Evolutionary conservation across 2,797 vertebrate genomes (phyloP).

Genomic region (Onychomys torridus): DNA sequence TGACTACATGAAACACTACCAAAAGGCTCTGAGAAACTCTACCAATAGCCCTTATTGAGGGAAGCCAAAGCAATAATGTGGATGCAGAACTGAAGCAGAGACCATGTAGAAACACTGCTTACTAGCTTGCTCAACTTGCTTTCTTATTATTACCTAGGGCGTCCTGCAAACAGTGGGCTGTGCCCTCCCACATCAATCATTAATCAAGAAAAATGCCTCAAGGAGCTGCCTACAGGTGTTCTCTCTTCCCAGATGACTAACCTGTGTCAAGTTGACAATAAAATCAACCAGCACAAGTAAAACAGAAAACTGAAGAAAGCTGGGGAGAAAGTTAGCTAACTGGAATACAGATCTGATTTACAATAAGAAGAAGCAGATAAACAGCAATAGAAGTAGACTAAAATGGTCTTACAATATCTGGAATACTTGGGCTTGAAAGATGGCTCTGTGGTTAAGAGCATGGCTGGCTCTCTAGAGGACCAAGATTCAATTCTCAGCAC

Average conservation of each 20-base stretch:
- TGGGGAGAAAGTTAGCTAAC: not conserved
- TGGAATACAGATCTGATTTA: not conserved
- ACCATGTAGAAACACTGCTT: not conserved
- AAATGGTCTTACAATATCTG: not conserved
- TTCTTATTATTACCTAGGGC: not conserved
- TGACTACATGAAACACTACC: not conserved
- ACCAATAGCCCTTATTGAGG: not conserved
- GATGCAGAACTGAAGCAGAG: not conserved
- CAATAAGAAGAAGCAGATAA: not conserved
- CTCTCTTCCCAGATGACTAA: not conserved
- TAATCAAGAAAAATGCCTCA: not conserved
- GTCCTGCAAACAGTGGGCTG: not conserved
- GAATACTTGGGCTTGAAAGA: not conserved
- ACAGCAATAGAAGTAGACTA: not conserved
- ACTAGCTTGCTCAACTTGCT: not conserved
- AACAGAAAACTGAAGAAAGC: not conserved
- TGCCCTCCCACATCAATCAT: not conserved
- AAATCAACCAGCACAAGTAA: not conserved
- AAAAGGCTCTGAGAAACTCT: not conserved
- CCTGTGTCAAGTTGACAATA: not conserved
- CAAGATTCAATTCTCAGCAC: not conserved
- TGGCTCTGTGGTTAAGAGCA: not conserved
- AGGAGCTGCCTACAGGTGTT: not conserved
- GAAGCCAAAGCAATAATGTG: not conserved
- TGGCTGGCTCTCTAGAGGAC: not conserved